Percentiles rank a stretch among this genome's conserved stretches.
Evolutionary conservation across 2,797 vertebrate genomes (phyloP).

Genomic region (Myiotriccus ornatus): DNA sequence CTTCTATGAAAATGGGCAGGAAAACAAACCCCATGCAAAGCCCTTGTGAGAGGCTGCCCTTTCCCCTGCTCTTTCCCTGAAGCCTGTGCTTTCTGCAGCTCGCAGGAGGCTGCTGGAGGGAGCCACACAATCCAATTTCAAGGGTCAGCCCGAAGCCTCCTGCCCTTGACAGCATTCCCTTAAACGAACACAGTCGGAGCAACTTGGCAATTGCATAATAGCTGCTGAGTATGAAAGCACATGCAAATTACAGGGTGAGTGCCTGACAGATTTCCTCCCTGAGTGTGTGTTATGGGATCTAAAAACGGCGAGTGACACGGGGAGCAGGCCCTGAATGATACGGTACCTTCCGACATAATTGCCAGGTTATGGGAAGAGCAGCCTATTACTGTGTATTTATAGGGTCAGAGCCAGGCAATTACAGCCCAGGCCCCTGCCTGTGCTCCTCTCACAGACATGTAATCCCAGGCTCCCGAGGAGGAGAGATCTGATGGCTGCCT

Average conservation of each 20-base stretch:
- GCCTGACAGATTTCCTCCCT: conserved; percentile 23
- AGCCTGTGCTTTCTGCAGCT: not conserved
- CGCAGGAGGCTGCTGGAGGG: not conserved
- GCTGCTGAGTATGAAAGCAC: not conserved
- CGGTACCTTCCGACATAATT: not conserved
- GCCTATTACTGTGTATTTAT: conserved; percentile 42
- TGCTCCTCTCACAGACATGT: not conserved
- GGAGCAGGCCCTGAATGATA: conserved; percentile 17
- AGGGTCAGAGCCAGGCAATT: conserved; percentile 39
- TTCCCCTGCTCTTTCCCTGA: not conserved
- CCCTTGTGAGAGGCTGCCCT: not conserved
- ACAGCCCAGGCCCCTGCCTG: conserved; percentile 5
- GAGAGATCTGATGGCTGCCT: not conserved
- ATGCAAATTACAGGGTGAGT: conserved; percentile 47
- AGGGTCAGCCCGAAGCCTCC: not conserved
- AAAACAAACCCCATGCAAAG: not conserved
- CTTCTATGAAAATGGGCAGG: accelerated
- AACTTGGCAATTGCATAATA: not conserved
- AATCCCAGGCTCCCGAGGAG: not conserved
- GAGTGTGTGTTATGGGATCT: not conserved
- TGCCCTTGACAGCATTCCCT: not conserved
- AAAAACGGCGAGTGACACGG: not conserved
- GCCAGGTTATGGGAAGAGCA: not conserved
- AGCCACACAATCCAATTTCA: not conserved
- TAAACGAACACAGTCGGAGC: not conserved